A percentile compares a stretch with the other conserved stretches of the same genome.
phyloP scores from a whole-genome alignment of 23 tunicate species.

The Aplidium turbinatum region DNA sequence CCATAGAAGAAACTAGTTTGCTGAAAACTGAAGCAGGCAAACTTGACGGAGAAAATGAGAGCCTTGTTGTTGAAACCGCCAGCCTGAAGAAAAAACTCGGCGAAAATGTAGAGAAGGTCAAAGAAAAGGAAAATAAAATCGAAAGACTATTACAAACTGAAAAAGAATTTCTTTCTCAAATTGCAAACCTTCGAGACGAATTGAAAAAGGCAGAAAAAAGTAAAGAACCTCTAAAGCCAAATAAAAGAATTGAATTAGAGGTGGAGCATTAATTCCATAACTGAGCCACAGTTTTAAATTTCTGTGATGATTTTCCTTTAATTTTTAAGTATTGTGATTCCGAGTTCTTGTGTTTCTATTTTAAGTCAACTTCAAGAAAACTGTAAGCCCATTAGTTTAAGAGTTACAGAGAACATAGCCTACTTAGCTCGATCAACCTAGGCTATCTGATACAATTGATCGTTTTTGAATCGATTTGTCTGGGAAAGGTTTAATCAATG shows the following conservation, averaged over 20 bases:
- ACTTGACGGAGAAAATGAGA: conserved; percentile 30
- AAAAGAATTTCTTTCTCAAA: not conserved
- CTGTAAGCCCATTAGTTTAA: too few species aligned
- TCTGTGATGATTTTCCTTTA: too few species aligned
- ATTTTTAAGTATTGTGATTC: too few species aligned
- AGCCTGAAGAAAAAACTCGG: conserved; percentile 26
- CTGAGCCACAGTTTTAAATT: too few species aligned
- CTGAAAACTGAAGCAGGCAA: conserved; percentile 33
- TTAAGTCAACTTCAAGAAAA: too few species aligned
- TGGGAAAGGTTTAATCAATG: too few species aligned
- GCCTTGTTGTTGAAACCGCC: conserved; percentile 28
- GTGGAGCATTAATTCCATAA: not conserved
- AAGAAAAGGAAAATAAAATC: conserved; percentile 8
- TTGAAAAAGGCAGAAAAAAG: conserved; percentile 14
- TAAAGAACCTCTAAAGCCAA: not conserved
- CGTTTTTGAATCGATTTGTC: too few species aligned
- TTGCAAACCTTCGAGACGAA: conserved; percentile 7
- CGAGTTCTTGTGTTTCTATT: too few species aligned
- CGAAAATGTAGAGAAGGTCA: conserved; percentile 12
- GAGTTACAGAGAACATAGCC: too few species aligned
- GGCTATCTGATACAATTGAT: too few species aligned
- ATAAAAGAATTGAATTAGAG: conserved; percentile 21
- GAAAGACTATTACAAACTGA: not conserved
- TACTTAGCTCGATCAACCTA: too few species aligned
- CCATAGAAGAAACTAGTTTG: conserved; percentile 51